These are phyloP conservation scores for Oreonectes daqikongensis DNA, from an alignment of 2,797 vertebrate genomes.

Conservation along the genomic window DNA sequence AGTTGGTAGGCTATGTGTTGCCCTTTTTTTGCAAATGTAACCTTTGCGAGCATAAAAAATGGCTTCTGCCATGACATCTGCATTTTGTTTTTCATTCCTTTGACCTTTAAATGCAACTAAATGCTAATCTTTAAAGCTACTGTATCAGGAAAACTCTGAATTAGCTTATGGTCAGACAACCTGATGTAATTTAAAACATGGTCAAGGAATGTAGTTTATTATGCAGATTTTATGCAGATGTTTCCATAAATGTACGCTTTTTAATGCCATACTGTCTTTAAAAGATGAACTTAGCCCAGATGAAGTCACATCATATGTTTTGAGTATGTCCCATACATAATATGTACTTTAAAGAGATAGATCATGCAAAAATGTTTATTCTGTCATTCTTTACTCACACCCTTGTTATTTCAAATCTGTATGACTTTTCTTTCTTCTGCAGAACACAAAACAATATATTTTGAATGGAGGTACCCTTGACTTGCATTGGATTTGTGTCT, in stretches of 20 bases:
- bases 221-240: no score
- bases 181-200: background rate
- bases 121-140: slow-evolving; percentile 1
- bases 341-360: no score
- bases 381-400: no score
- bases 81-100: background rate
- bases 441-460: no score
- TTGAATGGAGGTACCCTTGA: no score
- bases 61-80: background rate
- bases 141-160: background rate
- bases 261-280: no score
- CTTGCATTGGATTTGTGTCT: no score
- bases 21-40: background rate
- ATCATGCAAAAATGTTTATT: no score
- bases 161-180: background rate
- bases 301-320: slow-evolving; percentile 19
- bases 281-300: background rate
- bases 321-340: slow-evolving; percentile 38
- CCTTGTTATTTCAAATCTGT: no score
- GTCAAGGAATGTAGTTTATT: background rate
- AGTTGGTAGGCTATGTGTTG: slow-evolving; percentile 9
- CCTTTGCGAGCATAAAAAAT: background rate
- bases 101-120: background rate
- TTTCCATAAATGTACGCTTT: no score
- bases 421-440: no score